phyloP scores from a whole-genome alignment of 2,888 invertebrate genomes.

The Lasioglossum zephyrum region DNA sequence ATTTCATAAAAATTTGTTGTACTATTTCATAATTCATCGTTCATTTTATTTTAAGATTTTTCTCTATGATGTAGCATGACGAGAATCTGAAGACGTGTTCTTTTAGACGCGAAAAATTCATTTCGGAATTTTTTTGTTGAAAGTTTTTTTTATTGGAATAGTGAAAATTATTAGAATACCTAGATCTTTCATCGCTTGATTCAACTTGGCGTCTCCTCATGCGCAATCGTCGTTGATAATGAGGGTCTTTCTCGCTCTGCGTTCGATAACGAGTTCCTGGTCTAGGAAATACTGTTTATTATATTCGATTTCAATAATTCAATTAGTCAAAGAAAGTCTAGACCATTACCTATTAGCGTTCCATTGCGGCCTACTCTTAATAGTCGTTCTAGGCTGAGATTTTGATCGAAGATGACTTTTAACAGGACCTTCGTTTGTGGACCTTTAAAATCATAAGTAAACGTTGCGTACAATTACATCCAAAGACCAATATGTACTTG shows the following conservation, averaged over 20 bases:
- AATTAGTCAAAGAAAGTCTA: neutral
- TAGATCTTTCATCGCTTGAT: conserved; percentile 84
- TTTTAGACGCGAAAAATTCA: too few species aligned
- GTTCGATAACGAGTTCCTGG: conserved; percentile 94
- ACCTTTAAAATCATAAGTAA: conserved; percentile 65
- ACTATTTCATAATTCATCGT: too few species aligned
- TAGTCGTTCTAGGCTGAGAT: conserved; percentile 73
- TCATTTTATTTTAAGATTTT: too few species aligned
- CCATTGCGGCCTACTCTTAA: conserved; percentile 81
- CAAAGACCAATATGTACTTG: neutral
- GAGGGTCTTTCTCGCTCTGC: conserved; percentile 95
- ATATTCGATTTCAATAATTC: neutral
- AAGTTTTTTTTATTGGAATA: neutral
- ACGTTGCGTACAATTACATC: neutral
- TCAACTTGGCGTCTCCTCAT: conserved; percentile 87
- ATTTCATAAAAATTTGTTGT: too few species aligned
- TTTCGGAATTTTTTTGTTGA: too few species aligned
- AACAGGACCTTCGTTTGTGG: conserved; percentile 72
- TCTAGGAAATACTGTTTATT: conserved; percentile 64
- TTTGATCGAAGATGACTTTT: conserved; percentile 75
- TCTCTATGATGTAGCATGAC: too few species aligned
- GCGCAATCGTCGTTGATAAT: conserved; percentile 89
- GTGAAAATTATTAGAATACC: conserved; percentile 65
- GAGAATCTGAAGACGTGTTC: too few species aligned
- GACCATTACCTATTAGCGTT: conserved; percentile 81